Evolutionary conservation across 2,797 vertebrate genomes (phyloP), one percentile per base, ranked within the genome.

Genomic region (Anisognathus igniventris): DNA sequence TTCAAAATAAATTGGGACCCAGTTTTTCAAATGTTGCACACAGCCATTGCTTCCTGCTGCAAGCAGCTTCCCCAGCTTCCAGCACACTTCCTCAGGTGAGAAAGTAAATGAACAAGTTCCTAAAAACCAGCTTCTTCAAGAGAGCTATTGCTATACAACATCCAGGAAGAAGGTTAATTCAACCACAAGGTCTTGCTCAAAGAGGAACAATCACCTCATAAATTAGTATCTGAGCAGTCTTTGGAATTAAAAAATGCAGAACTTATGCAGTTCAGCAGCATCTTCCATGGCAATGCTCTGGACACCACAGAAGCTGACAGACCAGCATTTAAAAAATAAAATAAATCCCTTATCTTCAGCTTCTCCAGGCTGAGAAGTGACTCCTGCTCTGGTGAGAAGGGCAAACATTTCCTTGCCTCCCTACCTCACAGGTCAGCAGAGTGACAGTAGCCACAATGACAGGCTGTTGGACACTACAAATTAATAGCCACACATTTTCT

Each of bases 181-280:
- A 83, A 82, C 71, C 71, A 78, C 62, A 80, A 88, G 9, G 23
- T 60, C 81, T 86, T 78, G 72, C 70, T 90, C 75, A 86, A 92
- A 84, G 65, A 80, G 27, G 47, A 87, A 80, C 48, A 89, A 92
- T 65, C 75, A 53, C 72, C 75, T 91, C 81, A 62, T 73, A 85
- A 91, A 93, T 94, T 68, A 81, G 25, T 11, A 83, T 70, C 78
- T 93, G 62, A 53, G 79, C 68, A 80, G 58, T 72, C 86, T 90
- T 92, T 27, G 56, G 40, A 83, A 77, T 24, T 24, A 79, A 90
- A 92, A 91, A 87, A 12, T 2, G 40, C 48, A 60, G 37, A 24
- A 20, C 67, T 71, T 37, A 48, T 1, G 1, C 61, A 68, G 61
- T 40, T 74, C 9, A 5, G 11, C 44, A 88, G 70, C 62, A 56